Conservation (phyloP, 2,113 vertebrate genomes). For the Felis chaus region DNA sequence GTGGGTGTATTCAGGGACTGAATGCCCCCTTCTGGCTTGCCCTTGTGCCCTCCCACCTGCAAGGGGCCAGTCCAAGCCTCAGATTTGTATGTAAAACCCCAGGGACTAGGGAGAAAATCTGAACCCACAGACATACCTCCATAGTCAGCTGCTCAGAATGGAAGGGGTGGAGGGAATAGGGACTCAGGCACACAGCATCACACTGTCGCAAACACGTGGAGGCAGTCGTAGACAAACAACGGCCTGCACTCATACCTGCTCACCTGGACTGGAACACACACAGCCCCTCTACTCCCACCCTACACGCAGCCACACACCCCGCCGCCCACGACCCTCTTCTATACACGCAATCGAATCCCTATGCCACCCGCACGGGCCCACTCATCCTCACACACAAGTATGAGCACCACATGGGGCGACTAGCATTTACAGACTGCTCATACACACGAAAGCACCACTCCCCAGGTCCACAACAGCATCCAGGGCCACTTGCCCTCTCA, state of each 20-base stretch:
- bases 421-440: background rate
- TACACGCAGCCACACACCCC: background rate
- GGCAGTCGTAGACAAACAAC: too few species aligned
- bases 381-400: background rate
- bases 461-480: background rate
- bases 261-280: background rate
- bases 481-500: background rate
- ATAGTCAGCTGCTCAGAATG: background rate
- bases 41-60: background rate
- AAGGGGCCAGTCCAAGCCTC: background rate
- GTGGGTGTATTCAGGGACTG: background rate
- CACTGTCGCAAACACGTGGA: background rate
- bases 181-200: fast-evolving
- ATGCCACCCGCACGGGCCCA: background rate
- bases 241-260: background rate
- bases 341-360: background rate
- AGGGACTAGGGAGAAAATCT: background rate
- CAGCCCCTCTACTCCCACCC: background rate
- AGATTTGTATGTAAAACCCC: background rate
- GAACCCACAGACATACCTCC: background rate
- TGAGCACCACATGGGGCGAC: fast-evolving
- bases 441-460: background rate
- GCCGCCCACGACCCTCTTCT: background rate
- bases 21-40: background rate
- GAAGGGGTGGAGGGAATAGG: background rate